phyloP scores from a whole-genome alignment of 2,888 invertebrate species.

The Meloe dianella region DNA sequence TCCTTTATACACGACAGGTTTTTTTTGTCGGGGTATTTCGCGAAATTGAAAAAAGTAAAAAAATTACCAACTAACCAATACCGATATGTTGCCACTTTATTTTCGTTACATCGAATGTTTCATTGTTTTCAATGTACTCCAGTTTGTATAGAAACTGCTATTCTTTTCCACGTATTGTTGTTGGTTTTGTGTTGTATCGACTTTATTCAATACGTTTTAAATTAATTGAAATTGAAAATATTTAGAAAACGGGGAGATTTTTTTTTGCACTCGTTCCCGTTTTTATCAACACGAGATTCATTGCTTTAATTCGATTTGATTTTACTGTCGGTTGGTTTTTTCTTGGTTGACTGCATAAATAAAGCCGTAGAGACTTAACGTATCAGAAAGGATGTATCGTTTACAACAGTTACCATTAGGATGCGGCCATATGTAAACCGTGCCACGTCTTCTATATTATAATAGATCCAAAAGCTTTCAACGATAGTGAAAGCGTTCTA shows the following conservation, averaged over 20 bases:
- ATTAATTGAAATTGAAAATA: conserved; percentile 10
- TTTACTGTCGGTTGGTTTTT: neutral
- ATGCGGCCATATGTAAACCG: conserved; percentile 35
- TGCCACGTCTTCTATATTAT: conserved; percentile 20
- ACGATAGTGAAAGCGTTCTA: neutral
- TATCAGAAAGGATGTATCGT: neutral
- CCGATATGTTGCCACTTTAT: conserved; percentile 5
- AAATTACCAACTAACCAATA: neutral
- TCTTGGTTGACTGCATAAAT: neutral
- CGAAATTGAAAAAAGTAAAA: neutral
- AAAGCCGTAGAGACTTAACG: neutral
- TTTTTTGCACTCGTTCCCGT: neutral
- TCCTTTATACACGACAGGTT: neutral
- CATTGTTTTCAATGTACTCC: neutral
- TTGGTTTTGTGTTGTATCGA: neutral
- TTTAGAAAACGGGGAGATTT: neutral
- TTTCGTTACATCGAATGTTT: neutral
- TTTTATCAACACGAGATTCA: neutral
- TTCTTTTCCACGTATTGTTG: conserved; percentile 7
- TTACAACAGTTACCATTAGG: conserved; percentile 20
- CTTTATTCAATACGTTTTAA: neutral
- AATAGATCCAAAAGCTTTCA: conserved; percentile 32
- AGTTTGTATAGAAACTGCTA: neutral
- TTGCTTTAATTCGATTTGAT: conserved; percentile 8
- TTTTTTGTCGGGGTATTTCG: neutral